Evolutionary conservation across 2,113 vertebrate species (phyloP).

Genomic region (Xenus cinereus): DNA sequence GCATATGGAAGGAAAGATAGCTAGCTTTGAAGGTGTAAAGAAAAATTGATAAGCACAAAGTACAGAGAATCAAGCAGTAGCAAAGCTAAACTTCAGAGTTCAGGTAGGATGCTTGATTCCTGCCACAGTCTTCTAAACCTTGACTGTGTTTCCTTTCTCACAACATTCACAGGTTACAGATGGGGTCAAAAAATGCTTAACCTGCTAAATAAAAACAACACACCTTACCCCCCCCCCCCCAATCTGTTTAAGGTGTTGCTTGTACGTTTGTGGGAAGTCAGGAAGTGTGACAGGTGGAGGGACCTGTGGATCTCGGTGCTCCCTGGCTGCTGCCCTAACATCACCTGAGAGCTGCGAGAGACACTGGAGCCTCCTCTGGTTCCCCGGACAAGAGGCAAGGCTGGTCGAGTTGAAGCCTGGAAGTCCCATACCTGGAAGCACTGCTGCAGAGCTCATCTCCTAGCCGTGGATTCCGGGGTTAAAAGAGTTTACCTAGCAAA

Average conservation of each 20-base stretch:
- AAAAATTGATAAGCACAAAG: neutral
- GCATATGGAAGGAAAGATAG: neutral
- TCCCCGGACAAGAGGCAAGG: neutral
- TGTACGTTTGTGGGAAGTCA: neutral
- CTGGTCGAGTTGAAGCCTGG: rapidly evolving
- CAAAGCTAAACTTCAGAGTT: neutral
- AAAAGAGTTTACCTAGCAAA: neutral
- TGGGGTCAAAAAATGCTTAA: neutral
- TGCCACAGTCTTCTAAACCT: neutral
- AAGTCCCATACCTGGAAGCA: neutral
- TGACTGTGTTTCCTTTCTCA: neutral
- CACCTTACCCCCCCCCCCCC: no score
- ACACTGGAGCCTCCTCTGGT: neutral
- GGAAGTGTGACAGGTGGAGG: neutral
- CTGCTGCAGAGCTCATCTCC: neutral
- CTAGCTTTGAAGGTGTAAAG: neutral
- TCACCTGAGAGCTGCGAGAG: neutral
- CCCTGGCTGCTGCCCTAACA: neutral
- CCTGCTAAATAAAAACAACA: neutral
- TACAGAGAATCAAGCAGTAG: neutral
- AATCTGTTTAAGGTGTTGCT: neutral
- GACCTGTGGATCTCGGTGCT: neutral
- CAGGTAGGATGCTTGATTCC: neutral
- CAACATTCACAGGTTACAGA: neutral
- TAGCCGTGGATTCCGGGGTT: neutral